Evolutionary conservation across 2,888 invertebrate species (phyloP), one percentile per base, ranked within the genome.

Genomic region (Dicranocentrus wangi): DNA sequence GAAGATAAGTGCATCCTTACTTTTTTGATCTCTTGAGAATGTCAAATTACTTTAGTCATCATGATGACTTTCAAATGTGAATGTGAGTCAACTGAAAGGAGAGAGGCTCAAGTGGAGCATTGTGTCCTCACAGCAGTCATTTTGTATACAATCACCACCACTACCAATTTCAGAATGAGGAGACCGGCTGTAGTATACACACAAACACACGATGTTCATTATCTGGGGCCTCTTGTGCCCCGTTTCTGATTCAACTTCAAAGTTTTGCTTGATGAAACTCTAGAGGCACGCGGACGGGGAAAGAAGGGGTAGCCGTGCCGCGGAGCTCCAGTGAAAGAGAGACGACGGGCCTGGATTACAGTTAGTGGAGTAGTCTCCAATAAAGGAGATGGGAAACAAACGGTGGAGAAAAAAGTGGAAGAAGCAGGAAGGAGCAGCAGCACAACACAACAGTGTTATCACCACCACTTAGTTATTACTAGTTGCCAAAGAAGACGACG

Each of bases 241-340:
- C 80, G 80, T 80, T 81, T 70, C 81, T 81, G 43, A 81, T 69
- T 81, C 75, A 81, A 81, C 81, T 61, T 69, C 51, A 73, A 75
- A 81, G 63, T 73, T 53, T 25, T 39, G 28, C 32, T 21, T 28
- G 21, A 69, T 53, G 55, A 43, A 60, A 60, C 60, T 32, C 28
- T 17, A 32, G 60, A 28, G 23, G 23, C 23, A n/a, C 23, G 25
- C 7, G 17, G 10, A 28, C 1, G 13, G 32, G 3, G 39, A 39
- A 32, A 61, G 43, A 65, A 23, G 42, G 17, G 15, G 60, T 32
- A 58, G 58, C 25, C 17, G 32, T 32, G n/a, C 32, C 5, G 32
- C 10, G 32, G 32, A 7, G 32, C n/a, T n/a, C n/a, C n/a, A 10
- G 32, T 32, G 32, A 32, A 10, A 32, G 32, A 10, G 32, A 32